Evolutionary conservation across 2,888 invertebrate genomes (phyloP).

Genomic region (Masnerella sp.): DNA sequence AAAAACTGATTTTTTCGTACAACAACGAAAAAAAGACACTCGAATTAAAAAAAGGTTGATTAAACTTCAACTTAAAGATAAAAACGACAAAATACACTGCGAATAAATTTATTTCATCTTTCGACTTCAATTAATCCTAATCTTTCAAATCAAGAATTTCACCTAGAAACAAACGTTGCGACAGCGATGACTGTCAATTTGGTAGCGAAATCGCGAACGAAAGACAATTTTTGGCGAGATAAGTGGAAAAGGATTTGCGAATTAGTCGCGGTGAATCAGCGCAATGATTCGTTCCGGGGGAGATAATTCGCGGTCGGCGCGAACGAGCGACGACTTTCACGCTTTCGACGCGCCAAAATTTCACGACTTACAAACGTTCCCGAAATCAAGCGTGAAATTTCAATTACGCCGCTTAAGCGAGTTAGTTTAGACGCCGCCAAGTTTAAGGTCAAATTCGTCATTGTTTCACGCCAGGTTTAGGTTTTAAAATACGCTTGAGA

Average conservation of each 20-base stretch:
- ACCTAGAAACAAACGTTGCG: too few relatives aligned
- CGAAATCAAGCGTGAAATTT: conserved; percentile 42
- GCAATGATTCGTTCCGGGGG: background rate
- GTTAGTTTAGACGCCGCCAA: conserved; percentile 21
- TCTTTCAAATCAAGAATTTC: too few relatives aligned
- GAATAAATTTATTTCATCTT: too few relatives aligned
- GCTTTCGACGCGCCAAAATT: conserved; percentile 8
- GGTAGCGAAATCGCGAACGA: conserved; percentile 2
- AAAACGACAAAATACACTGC: too few relatives aligned
- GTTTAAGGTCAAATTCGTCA: conserved; percentile 41
- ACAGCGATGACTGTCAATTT: background rate
- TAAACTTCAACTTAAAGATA: too few relatives aligned
- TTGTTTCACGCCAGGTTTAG: conserved; percentile 19
- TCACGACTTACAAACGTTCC: conserved; percentile 10
- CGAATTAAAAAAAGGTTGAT: too few relatives aligned
- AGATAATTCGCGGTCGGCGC: conserved; percentile 4
- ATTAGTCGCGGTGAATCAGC: conserved; percentile 23
- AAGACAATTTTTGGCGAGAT: conserved; percentile 4
- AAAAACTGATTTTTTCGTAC: too few relatives aligned
- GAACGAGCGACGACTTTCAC: conserved; percentile 11
- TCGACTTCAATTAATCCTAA: too few relatives aligned
- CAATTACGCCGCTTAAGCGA: conserved; percentile 40
- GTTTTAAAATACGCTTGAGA: conserved; percentile 19
- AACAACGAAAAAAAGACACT: too few relatives aligned
- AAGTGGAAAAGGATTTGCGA: conserved; percentile 19